Percentiles rank a stretch among this genome's conserved stretches.
Conservation (phyloP, 2,888 invertebrate genomes). For the Acanthoscelides obtectus region DNA sequence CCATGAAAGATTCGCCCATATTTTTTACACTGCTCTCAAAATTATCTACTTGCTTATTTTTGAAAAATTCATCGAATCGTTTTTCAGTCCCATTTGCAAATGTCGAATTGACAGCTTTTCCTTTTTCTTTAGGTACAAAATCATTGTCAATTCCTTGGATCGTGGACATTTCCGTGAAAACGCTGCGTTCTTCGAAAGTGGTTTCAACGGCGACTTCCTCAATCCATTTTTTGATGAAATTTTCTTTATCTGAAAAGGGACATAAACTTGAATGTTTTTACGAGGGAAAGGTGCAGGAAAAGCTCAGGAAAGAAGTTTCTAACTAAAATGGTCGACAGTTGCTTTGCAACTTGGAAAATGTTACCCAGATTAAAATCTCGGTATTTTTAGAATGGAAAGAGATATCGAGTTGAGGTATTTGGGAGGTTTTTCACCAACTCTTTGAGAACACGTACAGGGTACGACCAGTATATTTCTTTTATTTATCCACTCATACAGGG, state of each 20-base stretch:
- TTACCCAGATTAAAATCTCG: too few species aligned
- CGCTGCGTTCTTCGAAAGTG: constrained; percentile 11
- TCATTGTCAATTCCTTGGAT: constrained; percentile 25
- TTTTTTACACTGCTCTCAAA: neutral
- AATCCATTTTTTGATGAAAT: constrained; percentile 28
- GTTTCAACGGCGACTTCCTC: constrained; percentile 20
- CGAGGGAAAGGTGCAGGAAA: too few species aligned
- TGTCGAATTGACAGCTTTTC: constrained; percentile 31
- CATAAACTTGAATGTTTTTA: neutral
- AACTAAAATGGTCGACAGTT: too few species aligned
- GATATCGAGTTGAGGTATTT: too few species aligned
- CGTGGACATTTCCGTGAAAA: constrained; percentile 33
- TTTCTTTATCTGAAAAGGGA: constrained; percentile 13
- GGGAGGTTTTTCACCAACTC: too few species aligned
- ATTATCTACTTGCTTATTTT: constrained; percentile 9
- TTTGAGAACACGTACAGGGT: too few species aligned
- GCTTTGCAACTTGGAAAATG: too few species aligned
- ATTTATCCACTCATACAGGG: too few species aligned
- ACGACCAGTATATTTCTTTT: too few species aligned
- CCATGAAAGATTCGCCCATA: neutral
- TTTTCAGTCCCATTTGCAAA: constrained; percentile 19
- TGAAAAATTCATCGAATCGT: constrained; percentile 34
- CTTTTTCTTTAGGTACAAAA: constrained; percentile 15
- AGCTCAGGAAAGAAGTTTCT: too few species aligned
- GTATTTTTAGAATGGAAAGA: too few species aligned